Evolutionary conservation across 2,113 vertebrate genomes (phyloP), one percentile per base, ranked within the genome.

Genomic region (Myotis davidii): DNA sequence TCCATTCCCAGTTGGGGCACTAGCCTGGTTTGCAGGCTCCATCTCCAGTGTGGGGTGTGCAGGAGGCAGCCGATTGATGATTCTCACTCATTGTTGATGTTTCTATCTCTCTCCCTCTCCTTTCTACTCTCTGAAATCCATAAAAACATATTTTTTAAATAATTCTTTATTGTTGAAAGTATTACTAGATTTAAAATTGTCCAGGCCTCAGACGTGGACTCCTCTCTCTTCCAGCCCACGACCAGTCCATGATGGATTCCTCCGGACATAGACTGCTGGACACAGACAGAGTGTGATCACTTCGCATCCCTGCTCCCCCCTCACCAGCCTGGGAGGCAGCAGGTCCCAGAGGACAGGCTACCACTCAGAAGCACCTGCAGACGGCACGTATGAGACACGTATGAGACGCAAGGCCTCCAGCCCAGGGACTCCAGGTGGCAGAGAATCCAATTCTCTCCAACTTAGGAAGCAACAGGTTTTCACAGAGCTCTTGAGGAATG

Each of bases 351-450:
- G 20, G 73, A 54, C 32, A 3, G 54, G 42, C 11, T 18, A 18
- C 1, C 25, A 9, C 25, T 37, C 3, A 6, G 54, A 52, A 65
- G 70, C n/a, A 17, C 29, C 4, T 4, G 61, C 18, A 20, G 20
- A 27, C 12, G 50, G 0, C 37, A 12, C 0, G 3, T 18, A 3
- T 13, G 25, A 56, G 18, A 29, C 37, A 12, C 0, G 3, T 18
- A 3, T 13, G 25, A 56, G 18, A 29, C 0, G 9, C 29, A 74
- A 73, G 65, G 14, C 21, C 3, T 32, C 18, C 48, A 2, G 37
- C 16, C 37, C n/a, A 9, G 16, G 23, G 64, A 52, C 39, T 25
- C 45, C 27, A 4, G 5, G 10, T 37, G 27, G 27, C 18, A 72
- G 10, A 90, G 56, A 96, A 64, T 48, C 18, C 20, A 77, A 9